Conservation (phyloP, 1,140 invertebrate genomes). For the Zaprionus kolodkinae region DNA sequence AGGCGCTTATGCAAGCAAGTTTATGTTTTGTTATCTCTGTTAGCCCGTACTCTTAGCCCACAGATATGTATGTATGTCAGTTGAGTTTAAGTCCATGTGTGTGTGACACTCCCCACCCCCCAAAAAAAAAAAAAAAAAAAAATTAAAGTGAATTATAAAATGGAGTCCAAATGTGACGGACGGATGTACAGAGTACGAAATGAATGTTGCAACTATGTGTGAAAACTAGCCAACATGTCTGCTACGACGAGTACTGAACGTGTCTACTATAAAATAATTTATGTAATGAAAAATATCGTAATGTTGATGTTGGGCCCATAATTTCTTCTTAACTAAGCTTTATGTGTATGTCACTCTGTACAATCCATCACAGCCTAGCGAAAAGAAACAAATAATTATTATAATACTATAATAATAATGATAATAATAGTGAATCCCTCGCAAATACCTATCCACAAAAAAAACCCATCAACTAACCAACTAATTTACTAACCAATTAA, state of each 20-base stretch:
- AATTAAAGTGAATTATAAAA: constrained; percentile 28
- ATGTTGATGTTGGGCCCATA: constrained; percentile 84
- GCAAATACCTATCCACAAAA: constrained; percentile 16
- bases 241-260: constrained; percentile 68
- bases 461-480: constrained; percentile 26
- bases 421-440: neutral
- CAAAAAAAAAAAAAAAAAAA: constrained; percentile 47
- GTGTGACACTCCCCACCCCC: constrained; percentile 46
- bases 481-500: constrained; percentile 37
- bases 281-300: constrained; percentile 85
- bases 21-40: constrained; percentile 45
- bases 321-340: constrained; percentile 54
- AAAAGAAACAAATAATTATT: neutral
- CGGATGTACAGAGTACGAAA: constrained; percentile 81
- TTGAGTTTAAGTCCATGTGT: constrained; percentile 52
- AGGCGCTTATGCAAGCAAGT: constrained; percentile 73
- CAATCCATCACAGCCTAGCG: constrained; percentile 45
- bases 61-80: constrained; percentile 55
- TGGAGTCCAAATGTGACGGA: constrained; percentile 68
- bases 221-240: constrained; percentile 75
- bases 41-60: constrained; percentile 46
- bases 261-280: constrained; percentile 84
- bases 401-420: neutral
- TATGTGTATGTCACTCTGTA: constrained; percentile 59
- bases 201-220: constrained; percentile 66